Percentiles rank a stretch among this genome's conserved stretches.
These are phyloP conservation scores for Alcedo atthis DNA, from an alignment of 2,797 vertebrate genomes.

Conservation along the genomic window DNA sequence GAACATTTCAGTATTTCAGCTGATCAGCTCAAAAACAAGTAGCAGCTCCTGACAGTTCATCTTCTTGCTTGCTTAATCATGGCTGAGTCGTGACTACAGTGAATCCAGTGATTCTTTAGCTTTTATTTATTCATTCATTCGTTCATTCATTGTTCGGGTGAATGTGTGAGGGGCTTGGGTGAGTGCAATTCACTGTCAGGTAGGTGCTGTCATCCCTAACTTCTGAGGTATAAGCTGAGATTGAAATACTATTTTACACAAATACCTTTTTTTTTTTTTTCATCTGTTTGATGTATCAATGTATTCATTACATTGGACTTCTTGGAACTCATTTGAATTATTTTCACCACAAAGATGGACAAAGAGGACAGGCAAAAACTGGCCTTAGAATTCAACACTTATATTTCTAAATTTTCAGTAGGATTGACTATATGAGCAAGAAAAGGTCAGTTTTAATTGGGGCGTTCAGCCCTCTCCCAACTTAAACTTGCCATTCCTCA, in stretches of 20 bases:
- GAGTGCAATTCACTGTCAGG: background rate
- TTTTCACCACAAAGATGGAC: background rate
- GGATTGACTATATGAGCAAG: background rate
- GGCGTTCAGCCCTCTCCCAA: background rate
- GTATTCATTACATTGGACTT: background rate
- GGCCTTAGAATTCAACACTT: background rate
- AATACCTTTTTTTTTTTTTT: background rate
- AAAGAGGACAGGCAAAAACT: background rate
- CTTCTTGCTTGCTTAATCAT: slow-evolving; percentile 22
- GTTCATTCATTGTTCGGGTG: background rate
- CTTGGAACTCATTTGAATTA: background rate
- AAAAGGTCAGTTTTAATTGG: background rate
- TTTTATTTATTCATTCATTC: background rate
- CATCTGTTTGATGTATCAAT: background rate
- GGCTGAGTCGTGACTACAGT: slow-evolving; percentile 12
- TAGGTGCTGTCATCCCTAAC: background rate
- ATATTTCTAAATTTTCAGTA: background rate
- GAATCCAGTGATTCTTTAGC: background rate
- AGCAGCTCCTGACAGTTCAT: slow-evolving; percentile 44
- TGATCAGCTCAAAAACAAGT: slow-evolving; percentile 28
- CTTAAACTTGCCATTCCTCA: background rate
- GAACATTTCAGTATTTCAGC: slow-evolving; percentile 33
- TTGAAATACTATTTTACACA: background rate
- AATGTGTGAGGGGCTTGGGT: background rate
- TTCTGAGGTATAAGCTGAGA: background rate